Evolutionary conservation across 1,140 invertebrate species (phyloP), one percentile per base, ranked within the genome.

Genomic region (Drepana arcuata): DNA sequence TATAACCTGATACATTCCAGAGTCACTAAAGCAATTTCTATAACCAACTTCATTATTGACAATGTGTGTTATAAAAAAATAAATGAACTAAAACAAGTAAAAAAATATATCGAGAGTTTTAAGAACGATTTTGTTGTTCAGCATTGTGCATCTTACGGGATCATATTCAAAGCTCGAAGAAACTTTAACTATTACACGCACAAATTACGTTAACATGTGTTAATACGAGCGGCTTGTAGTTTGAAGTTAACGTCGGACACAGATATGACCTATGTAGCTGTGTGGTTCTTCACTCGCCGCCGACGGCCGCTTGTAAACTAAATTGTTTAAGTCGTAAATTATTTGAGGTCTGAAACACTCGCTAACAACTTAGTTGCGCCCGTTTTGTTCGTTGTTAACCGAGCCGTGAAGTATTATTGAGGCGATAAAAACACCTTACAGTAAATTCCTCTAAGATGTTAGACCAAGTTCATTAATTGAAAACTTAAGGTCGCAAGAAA

Each of bases 321-420:
- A 53, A 72, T 67, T 62, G 62, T 57, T 71, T 50, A 63, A 69
- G 53, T 69, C 61, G 56, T 66, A 71, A 72, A 68, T 72, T 64
- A 68, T 64, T 64, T 66, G 59, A 60, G 56, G 62, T 59, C 60
- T 51, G 56, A 40, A 58, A 62, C 59, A 67, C 55, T 58, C 45
- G 42, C 50, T 29, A 36, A 38, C 42, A 42, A 54, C 44, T 60
- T 40, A 58, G 55, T 55, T 48, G 45, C 27, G 47, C 48, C 55
- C 60, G 60, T 49, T 60, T 71, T 62, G 56, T 61, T 56, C 39
- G 33, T 43, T 48, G 49, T 53, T 40, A 43, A 54, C 41, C 50
- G 45, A 48, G 24, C 40, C 48, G 49, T 51, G 42, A 52, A 58
- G 24, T 53, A 56, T 52, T 34, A 59, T 57, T 55, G 49, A 59